Evolutionary conservation across 2,888 invertebrate species (phyloP).

Genomic region (Anticlea derivata): DNA sequence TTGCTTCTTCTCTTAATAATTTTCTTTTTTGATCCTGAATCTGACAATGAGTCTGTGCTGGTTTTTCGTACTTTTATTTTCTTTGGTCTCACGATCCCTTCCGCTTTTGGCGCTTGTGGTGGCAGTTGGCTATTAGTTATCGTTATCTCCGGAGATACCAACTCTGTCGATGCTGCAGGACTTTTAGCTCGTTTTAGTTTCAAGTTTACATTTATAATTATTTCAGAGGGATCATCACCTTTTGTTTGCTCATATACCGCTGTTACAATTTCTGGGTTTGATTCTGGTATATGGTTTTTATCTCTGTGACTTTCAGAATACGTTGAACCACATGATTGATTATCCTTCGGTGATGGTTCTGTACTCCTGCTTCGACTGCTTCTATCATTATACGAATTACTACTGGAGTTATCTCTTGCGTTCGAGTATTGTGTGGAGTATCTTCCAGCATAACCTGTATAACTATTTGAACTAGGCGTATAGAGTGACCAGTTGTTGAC

Average conservation of each 20-base stretch:
- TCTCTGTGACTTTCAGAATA: slow-evolving; percentile 50
- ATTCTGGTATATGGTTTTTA: slow-evolving; percentile 42
- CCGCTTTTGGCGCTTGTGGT: slow-evolving; percentile 77
- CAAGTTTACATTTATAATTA: slow-evolving; percentile 75
- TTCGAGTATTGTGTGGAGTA: slow-evolving; percentile 76
- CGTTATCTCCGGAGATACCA: slow-evolving; percentile 71
- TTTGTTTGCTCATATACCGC: slow-evolving; percentile 65
- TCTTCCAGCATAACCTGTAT: slow-evolving; percentile 76
- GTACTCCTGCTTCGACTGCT: slow-evolving; percentile 68
- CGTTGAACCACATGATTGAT: slow-evolving; percentile 41
- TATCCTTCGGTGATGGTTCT: slow-evolving; percentile 62
- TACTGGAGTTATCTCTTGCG: slow-evolving; percentile 57
- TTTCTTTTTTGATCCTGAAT: slow-evolving; percentile 68
- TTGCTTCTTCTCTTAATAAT: slow-evolving; percentile 70
- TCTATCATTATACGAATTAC: slow-evolving; percentile 59
- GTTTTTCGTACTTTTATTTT: slow-evolving; percentile 70
- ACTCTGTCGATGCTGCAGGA: slow-evolving; percentile 55
- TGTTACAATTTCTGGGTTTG: slow-evolving; percentile 52
- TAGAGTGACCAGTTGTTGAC: slow-evolving; percentile 87
- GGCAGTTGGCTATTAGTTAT: slow-evolving; percentile 75
- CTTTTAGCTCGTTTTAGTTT: slow-evolving; percentile 71
- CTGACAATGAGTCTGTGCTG: slow-evolving; percentile 68
- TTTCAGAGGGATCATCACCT: slow-evolving; percentile 71
- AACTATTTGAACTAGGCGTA: slow-evolving; percentile 69
- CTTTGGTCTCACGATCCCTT: slow-evolving; percentile 60